Evolutionary conservation across 2,797 vertebrate species (phyloP), one percentile per base, ranked within the genome.

Genomic region (Echeneis naucrates): DNA sequence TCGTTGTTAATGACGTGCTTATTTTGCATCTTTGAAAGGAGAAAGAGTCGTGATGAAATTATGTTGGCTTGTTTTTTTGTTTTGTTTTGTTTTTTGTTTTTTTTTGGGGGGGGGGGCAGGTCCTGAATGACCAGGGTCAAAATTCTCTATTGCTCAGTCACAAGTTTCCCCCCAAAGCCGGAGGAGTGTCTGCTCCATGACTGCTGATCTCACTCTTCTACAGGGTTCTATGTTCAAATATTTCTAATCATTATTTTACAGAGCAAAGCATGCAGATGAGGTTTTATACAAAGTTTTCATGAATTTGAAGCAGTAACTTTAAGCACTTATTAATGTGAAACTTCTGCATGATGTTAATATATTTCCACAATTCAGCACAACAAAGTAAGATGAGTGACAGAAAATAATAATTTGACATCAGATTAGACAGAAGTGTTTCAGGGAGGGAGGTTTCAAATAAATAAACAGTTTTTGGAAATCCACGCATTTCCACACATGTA

Each of bases 101-200:
- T 32, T 23, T 72, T 52, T 21, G 57, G 23, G n/a, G 44, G 23
- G 45, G n/a, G 23, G 57, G 50, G 35, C 35, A 17, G 33, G 9
- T 54, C 21, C 68, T 17, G 38, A 48, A 68, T 19, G 37, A 8
- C 26, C 38, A 23, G n/a, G 55, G 42, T 45, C 30, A 56, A 60
- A 42, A 40, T n/a, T n/a, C n/a, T n/a, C n/a, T n/a, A n/a, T n/a
- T n/a, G n/a, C n/a, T n/a, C n/a, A n/a, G n/a, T n/a, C n/a, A n/a
- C n/a, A n/a, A n/a, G n/a, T n/a, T n/a, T n/a, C n/a, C n/a, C n/a
- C n/a, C n/a, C n/a, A n/a, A n/a, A n/a, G n/a, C n/a, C n/a, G n/a
- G 3, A 30, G 30, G 30, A 6, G 30, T 30, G 3, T 6, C 30
- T 30, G 30, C 3, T 6, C 30, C 30, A 30, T 30, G 30, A 30